Evolutionary conservation across 1,140 invertebrate genomes (phyloP), one percentile per base, ranked within the genome.

Genomic region (Pseudomyrmex concolor): DNA sequence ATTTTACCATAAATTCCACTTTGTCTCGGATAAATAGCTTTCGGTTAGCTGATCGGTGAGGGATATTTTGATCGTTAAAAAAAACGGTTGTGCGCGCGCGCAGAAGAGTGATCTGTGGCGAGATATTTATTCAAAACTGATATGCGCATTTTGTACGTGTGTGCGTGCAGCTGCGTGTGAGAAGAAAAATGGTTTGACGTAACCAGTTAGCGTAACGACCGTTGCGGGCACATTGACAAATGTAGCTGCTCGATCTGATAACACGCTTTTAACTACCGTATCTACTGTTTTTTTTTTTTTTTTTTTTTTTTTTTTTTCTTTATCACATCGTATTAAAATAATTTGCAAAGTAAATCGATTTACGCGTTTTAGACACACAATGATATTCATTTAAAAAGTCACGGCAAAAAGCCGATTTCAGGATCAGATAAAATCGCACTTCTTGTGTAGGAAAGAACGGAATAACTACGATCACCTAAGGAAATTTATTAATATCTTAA

Each of bases 131-230:
- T 22, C 12, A n/a, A n/a, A 22, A 34, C 2, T 43, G 25, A 71
- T 43, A 7, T 5, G 34, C 34, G 5, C 34, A 34, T 34, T 34
- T 0, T 34, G 0, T 34, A 34, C 1, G 43, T 34, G 2, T n/a
- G 1, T n/a, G 1, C 7, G 1, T 13, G 12, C 25, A 8, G 9
- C 43, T 71, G 68, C 15, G 22, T 63, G 60, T 63, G 25, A 63
- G 60, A 34, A 63, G 60, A 63, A 63, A 63, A 34, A 63, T 63
- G 22, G 13, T 8, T 34, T 25, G 25, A 63, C 60, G 13, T 63
- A 25, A 25, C 12, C 60, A 25, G 25, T 15, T 13, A 25, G 60
- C 25, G 25, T 63, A 63, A 34, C 60, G 5, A 22, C 25, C 8
- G 9, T 13, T 34, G 34, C 34, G 5, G 25, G 19, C 13, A 68